Conservation (phyloP, 92 coral and sea anemone genomes). For the Porites rus region DNA sequence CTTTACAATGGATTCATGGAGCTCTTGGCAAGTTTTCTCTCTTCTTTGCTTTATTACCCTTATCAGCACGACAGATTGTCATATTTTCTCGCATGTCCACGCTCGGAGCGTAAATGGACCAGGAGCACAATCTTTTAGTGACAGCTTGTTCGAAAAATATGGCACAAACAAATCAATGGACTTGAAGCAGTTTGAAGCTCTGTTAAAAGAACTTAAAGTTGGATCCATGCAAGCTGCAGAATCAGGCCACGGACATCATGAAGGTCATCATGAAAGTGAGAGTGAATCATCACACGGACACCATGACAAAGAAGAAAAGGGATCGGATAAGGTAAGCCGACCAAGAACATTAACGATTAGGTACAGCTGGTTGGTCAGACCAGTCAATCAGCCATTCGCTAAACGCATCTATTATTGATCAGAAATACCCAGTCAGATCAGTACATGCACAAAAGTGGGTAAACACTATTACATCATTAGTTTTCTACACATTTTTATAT, state of each 20-base stretch:
- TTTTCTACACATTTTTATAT: too few species aligned
- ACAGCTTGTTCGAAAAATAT: conserved; percentile 70
- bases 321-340: conserved; percentile 18
- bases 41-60: background rate
- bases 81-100: conserved; percentile 62
- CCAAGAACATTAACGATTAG: background rate
- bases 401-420: too few species aligned
- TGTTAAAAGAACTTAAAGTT: conserved; percentile 63
- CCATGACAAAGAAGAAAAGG: conserved; percentile 26
- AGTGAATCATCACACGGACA: background rate
- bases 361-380: background rate
- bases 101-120: conserved; percentile 74
- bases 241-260: background rate
- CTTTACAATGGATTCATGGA: background rate
- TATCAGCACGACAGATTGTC: conserved; percentile 16
- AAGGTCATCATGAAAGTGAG: too few species aligned
- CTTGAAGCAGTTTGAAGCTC: conserved; percentile 50
- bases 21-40: background rate
- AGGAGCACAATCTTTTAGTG: conserved; percentile 54
- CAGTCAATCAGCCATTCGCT: too few species aligned
- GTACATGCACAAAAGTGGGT: too few species aligned
- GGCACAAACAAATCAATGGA: conserved; percentile 77
- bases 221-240: conserved; percentile 48
- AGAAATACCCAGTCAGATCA: too few species aligned
- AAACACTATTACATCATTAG: too few species aligned